These are phyloP conservation scores for Mesoligia furuncula DNA, from an alignment of 2,888 invertebrate species.

Conservation along the genomic window DNA sequence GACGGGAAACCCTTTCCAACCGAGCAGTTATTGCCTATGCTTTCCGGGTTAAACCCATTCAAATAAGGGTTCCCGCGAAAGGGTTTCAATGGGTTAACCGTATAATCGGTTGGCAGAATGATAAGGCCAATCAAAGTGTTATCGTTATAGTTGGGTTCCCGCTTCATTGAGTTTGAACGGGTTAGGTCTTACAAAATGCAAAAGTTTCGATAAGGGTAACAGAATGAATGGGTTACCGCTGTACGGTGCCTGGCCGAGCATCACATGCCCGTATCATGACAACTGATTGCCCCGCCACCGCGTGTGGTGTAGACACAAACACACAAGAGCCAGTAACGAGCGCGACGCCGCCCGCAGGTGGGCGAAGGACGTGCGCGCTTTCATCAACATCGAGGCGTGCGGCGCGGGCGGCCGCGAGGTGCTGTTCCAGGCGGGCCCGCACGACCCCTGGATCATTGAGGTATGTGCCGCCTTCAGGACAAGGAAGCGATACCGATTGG, in stretches of 20 bases:
- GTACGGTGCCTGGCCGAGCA: background rate
- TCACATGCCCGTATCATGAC: background rate
- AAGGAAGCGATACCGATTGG: background rate
- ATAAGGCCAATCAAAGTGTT: background rate
- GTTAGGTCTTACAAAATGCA: background rate
- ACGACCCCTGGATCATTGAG: slow-evolving; percentile 92
- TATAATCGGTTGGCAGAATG: background rate
- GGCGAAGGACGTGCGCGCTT: slow-evolving; percentile 93
- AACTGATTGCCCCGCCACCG: too few relatives aligned
- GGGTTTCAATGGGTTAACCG: background rate
- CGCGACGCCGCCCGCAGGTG: slow-evolving; percentile 83
- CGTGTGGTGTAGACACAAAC: too few relatives aligned
- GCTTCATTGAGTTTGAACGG: background rate
- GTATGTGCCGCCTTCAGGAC: slow-evolving; percentile 63
- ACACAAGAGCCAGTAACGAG: background rate
- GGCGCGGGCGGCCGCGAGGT: slow-evolving; percentile 97
- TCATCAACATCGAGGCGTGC: slow-evolving; percentile 97
- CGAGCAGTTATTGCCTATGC: background rate
- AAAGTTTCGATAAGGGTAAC: background rate
- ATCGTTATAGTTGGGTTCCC: background rate
- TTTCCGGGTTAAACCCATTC: background rate
- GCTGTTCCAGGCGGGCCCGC: slow-evolving; percentile 96
- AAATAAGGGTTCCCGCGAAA: background rate
- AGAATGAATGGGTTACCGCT: background rate
- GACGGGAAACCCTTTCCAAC: too few relatives aligned